Evolutionary conservation across 2,113 vertebrate genomes (phyloP).

Genomic region (Solenodon paradoxus): DNA sequence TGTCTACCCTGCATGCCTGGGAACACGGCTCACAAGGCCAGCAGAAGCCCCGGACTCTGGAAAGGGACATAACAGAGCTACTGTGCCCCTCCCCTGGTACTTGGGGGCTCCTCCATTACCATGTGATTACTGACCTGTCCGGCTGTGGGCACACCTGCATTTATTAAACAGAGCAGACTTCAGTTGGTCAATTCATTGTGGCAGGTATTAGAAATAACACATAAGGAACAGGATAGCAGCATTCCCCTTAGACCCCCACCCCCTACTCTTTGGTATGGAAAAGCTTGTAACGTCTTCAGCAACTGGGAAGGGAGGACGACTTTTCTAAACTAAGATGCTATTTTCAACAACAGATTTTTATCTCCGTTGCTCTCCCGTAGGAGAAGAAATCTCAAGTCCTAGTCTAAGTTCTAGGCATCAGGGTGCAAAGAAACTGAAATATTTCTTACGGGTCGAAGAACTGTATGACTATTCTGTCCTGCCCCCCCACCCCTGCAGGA

Average conservation of each 20-base stretch:
- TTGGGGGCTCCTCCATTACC: not conserved
- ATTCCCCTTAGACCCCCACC: rapidly evolving
- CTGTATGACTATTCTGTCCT: not conserved
- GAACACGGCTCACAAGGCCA: not conserved
- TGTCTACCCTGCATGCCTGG: no score
- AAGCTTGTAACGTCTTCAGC: not conserved
- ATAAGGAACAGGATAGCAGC: not conserved
- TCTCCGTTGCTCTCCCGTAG: not conserved
- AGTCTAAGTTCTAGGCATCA: not conserved
- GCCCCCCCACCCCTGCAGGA: not conserved
- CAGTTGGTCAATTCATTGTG: not conserved
- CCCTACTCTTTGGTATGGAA: not conserved
- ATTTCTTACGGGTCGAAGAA: not conserved
- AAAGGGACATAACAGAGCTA: not conserved
- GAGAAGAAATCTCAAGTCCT: not conserved
- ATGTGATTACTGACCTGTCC: not conserved
- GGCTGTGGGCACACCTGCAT: not conserved
- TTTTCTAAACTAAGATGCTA: slow-evolving; percentile 8
- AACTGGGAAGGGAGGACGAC: not conserved
- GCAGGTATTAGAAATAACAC: not conserved
- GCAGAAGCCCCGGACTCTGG: not conserved
- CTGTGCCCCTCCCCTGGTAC: not conserved
- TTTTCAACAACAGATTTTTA: not conserved
- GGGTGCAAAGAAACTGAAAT: not conserved
- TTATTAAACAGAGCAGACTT: not conserved